These are phyloP conservation scores for Heliconius himera DNA, from an alignment of 1,140 invertebrate genomes.

Conservation along the genomic window DNA sequence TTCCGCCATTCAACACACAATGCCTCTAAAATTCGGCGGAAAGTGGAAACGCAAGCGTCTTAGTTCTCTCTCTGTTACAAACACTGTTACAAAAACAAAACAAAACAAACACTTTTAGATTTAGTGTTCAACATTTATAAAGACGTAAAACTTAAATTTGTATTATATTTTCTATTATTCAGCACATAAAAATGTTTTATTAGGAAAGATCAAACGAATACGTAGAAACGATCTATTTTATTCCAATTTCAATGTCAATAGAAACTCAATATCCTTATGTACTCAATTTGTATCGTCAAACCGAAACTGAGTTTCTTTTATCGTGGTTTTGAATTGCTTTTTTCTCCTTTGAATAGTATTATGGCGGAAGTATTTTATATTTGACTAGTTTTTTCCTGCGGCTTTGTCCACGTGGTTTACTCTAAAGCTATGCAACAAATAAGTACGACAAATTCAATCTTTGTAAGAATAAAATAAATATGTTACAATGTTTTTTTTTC, in stretches of 20 bases:
- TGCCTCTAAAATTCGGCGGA: no score
- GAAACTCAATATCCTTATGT: constrained; percentile 1
- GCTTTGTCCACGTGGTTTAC: no score
- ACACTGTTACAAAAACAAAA: no score
- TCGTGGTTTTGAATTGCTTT: neutral
- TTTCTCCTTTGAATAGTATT: constrained; percentile 1
- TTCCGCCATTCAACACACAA: neutral
- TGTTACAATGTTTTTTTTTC: no score
- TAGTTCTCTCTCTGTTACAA: no score
- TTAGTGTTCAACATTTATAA: no score
- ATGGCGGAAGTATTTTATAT: neutral
- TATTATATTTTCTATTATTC: neutral
- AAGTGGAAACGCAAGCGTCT: no score
- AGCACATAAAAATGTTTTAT: neutral
- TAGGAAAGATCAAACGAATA: neutral
- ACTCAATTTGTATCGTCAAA: neutral
- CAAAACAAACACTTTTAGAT: no score
- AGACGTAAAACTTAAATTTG: neutral
- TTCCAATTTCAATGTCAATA: constrained; percentile 1
- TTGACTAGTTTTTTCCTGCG: neutral
- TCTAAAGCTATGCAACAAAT: no score
- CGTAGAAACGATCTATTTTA: neutral
- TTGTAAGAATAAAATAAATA: no score
- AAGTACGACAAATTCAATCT: no score
- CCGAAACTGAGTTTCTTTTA: neutral